phyloP scores from a whole-genome alignment of 2,797 vertebrate genomes.

The Scomberomorus guttatus region DNA sequence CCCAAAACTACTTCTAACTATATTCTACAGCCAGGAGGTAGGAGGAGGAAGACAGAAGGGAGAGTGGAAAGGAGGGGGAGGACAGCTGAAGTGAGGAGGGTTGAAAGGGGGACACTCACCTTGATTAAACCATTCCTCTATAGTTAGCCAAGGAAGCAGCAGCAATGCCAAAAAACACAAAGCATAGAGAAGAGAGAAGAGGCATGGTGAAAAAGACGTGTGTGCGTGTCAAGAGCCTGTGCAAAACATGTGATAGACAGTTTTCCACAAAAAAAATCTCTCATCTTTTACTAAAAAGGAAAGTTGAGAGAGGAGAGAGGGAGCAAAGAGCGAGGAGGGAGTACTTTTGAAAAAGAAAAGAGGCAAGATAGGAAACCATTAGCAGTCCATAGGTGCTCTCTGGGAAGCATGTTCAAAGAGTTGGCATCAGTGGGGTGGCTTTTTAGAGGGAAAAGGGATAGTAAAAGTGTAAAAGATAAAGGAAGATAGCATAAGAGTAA shows the following conservation, averaged over 20 bases:
- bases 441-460: constrained; percentile 19
- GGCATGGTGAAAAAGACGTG: constrained; percentile 80
- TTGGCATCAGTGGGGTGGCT: constrained; percentile 23
- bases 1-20: constrained; percentile 64
- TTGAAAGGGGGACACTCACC: constrained; percentile 88
- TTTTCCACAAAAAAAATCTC: constrained; percentile 41
- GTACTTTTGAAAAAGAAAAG: constrained; percentile 25
- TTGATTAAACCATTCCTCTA: constrained; percentile 99
- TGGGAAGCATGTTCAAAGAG: constrained; percentile 44
- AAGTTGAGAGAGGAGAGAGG: background rate
- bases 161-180: constrained; percentile 87
- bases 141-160: constrained; percentile 90
- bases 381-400: constrained; percentile 49
- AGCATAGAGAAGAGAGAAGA: constrained; percentile 80
- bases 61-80: background rate
- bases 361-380: constrained; percentile 43
- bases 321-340: background rate
- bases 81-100: constrained; percentile 39
- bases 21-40: constrained; percentile 54
- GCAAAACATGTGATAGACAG: constrained; percentile 55
- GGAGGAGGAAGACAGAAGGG: background rate
- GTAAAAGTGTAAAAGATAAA: constrained; percentile 3
- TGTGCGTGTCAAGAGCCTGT: constrained; percentile 60
- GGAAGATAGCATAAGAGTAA: background rate
- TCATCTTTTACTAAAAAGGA: constrained; percentile 25